A percentile compares a stretch with the other conserved stretches of the same genome.
Evolutionary conservation across 2,797 vertebrate species (phyloP).

Genomic region (Odontamblyopus lacepedii): DNA sequence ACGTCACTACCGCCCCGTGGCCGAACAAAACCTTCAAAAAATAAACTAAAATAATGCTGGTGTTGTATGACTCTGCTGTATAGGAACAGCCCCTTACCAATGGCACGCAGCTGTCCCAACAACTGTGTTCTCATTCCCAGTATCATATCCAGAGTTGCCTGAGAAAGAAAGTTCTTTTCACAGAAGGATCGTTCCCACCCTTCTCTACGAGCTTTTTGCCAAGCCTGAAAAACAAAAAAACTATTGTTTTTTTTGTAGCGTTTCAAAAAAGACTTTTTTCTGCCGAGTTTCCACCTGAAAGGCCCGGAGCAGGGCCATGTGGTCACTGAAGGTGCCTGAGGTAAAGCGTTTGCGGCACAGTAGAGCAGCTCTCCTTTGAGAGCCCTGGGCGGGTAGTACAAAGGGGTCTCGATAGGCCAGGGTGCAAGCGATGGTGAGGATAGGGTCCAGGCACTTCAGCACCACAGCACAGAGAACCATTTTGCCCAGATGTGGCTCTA

Average conservation of each 20-base stretch:
- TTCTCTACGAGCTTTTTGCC: conserved; percentile 91
- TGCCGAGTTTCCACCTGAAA: conserved; percentile 84
- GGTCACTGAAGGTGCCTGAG: conserved; percentile 90
- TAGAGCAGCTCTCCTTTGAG: conserved; percentile 88
- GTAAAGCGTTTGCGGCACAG: conserved; percentile 86
- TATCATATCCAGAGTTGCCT: conserved; percentile 95
- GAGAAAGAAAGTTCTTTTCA: conserved; percentile 93
- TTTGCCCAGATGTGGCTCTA: conserved; percentile 96
- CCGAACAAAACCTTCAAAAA: conserved; percentile 86
- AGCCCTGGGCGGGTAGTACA: conserved; percentile 84
- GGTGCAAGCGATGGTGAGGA: conserved; percentile 93
- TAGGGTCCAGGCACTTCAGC: conserved; percentile 93
- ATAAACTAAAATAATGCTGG: not conserved
- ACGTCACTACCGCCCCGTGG: conserved; percentile 89
- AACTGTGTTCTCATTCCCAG: conserved; percentile 92
- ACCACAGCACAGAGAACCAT: conserved; percentile 93
- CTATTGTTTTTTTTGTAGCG: not conserved
- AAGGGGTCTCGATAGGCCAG: conserved; percentile 94
- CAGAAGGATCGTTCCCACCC: conserved; percentile 94
- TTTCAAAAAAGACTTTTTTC: not conserved
- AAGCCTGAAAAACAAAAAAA: conserved; percentile 75
- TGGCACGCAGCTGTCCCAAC: conserved; percentile 92
- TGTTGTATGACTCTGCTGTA: not conserved
- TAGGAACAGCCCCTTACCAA: conserved; percentile 76
- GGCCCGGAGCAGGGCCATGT: conserved; percentile 93